These are phyloP conservation scores for Ruditapes philippinarum DNA, from an alignment of 1,140 invertebrate species.

Conservation along the genomic window DNA sequence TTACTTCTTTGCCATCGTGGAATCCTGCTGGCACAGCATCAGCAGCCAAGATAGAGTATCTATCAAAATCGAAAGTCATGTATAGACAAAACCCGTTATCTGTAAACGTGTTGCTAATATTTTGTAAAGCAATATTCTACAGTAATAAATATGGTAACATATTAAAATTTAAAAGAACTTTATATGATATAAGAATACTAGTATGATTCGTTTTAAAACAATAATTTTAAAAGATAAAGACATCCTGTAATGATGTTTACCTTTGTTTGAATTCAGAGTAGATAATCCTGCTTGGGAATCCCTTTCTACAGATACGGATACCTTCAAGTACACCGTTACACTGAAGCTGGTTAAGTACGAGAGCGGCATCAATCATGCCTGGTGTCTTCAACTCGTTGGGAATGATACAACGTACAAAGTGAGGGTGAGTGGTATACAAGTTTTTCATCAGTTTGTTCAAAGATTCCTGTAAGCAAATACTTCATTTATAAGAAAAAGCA, in stretches of 20 bases:
- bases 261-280: conserved; percentile 99
- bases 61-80: too few relatives aligned
- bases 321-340: conserved; percentile 99
- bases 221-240: too few relatives aligned
- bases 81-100: too few relatives aligned
- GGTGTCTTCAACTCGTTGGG: conserved; percentile 96
- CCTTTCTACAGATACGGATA: conserved; percentile 99
- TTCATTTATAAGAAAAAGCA: background rate
- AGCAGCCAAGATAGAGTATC: conserved; percentile 98
- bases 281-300: conserved; percentile 99
- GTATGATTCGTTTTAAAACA: too few relatives aligned
- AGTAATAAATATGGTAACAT: too few relatives aligned
- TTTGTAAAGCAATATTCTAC: too few relatives aligned
- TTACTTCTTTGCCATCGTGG: conserved; percentile 93
- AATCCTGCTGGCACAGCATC: conserved; percentile 91
- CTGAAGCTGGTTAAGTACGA: conserved; percentile 98
- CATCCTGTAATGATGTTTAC: conserved; percentile 21
- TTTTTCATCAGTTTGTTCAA: conserved; percentile 93
- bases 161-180: too few relatives aligned
- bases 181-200: too few relatives aligned
- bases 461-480: conserved; percentile 66
- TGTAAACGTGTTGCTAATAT: too few relatives aligned
- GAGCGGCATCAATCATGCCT: conserved; percentile 97
- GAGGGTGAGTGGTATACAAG: conserved; percentile 97
- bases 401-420: conserved; percentile 99